Base-by-base conservation (phyloP, 2,113 vertebrate species). In the Lepidothrix coronata region DNA sequence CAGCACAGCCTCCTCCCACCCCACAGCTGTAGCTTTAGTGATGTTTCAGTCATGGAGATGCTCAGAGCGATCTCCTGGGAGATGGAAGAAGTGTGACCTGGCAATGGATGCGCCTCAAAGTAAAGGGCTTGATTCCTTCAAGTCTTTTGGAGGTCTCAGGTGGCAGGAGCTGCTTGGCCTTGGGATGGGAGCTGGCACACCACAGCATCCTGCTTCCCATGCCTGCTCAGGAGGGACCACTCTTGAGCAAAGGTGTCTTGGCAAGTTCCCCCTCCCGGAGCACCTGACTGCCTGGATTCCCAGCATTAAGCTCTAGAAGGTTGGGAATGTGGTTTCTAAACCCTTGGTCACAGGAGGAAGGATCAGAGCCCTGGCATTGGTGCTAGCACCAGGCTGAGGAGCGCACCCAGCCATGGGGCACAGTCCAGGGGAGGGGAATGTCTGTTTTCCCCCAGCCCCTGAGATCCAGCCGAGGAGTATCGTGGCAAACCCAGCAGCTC, bases 171-270 rank as follows among this genome's bases (percentile, higher is more conserved):
- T 6, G 3, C 46, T 48, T 5, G 3, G 33, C 25, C 57, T 41
- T 58, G 20, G 63, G 51, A 0, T n/a, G 30, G 9, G 37, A 83
- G 65, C 63, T 52, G 88, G 61, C 52, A 31, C 0, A 0, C 3
- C 8, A 12, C 2, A 4, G 59, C 67, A 35, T 22, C 33, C 1
- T 20, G 65, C 70, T n/a, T 62, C 39, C 63, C 3, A 0, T 6
- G 25, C 43, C 39, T 7, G 59, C 57, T 43, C 28, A 6, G 63
- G 41, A 46, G 20, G 16, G 17, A 55, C 25, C 5, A 6, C 48
- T 59, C 33, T 35, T 61, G 27, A 21, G 48, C 52, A 17, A 33
- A 57, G 46, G 27, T 19, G 2, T 33, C 19, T 5, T 44, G 65
- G 73, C 7, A 30, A 5, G 8, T 39, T 37, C 44, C n/a, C 66